A percentile compares a stretch with the other conserved stretches of the same genome.
Evolutionary conservation across 2,888 invertebrate species (phyloP).

Genomic region (Cephus pulcher): DNA sequence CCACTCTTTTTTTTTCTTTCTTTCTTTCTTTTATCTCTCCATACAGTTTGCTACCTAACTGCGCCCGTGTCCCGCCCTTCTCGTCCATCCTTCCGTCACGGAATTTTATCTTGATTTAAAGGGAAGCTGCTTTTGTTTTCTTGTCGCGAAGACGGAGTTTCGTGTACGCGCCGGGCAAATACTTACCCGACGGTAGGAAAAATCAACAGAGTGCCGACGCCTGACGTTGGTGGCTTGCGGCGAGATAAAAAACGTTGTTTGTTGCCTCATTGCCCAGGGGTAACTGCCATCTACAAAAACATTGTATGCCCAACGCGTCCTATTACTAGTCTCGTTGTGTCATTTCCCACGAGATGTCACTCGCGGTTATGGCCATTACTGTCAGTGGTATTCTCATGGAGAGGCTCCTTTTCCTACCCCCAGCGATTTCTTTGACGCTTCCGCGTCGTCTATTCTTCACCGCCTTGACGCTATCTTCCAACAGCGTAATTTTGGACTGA

Average conservation of each 20-base stretch:
- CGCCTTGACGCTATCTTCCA: neutral
- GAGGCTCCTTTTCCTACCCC: neutral
- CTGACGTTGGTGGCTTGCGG: conserved; percentile 15
- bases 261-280: conserved; percentile 48
- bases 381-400: neutral
- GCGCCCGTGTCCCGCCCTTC: neutral
- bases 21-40: conserved; percentile 27
- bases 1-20: conserved; percentile 14
- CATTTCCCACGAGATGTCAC: conserved; percentile 12
- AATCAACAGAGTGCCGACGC: conserved; percentile 12
- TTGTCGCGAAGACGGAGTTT: conserved; percentile 24
- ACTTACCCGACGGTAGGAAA: conserved; percentile 28
- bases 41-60: conserved; percentile 13
- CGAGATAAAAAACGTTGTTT: conserved; percentile 41
- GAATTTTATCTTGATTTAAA: conserved; percentile 36
- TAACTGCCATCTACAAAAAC: conserved; percentile 43
- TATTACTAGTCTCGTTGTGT: neutral
- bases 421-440: neutral
- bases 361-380: conserved; percentile 22
- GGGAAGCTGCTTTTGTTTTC: conserved; percentile 36
- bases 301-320: conserved; percentile 26
- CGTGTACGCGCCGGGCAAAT: conserved; percentile 28
- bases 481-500: too few species aligned
- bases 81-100: conserved; percentile 3
- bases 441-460: neutral